These are phyloP conservation scores for Drosophila sp. DNA, from an alignment of 1,140 invertebrate genomes.

Conservation along the genomic window DNA sequence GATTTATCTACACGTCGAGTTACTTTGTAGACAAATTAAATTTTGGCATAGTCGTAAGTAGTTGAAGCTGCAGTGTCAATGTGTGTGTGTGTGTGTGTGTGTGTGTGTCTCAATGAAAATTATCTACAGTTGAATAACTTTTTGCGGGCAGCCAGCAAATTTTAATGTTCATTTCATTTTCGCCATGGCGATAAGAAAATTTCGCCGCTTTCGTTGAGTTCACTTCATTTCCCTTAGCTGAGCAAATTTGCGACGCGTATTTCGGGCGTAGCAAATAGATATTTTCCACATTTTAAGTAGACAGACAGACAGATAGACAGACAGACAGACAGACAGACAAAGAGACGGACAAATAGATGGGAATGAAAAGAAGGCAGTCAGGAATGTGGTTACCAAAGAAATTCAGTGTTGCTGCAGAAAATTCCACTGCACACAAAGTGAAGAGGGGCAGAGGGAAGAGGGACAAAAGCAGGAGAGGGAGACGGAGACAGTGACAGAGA, in stretches of 20 bases:
- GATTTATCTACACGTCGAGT: constrained; percentile 74
- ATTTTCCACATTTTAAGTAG: constrained; percentile 83
- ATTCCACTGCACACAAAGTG: constrained; percentile 66
- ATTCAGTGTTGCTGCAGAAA: constrained; percentile 64
- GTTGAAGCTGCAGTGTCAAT: constrained; percentile 54
- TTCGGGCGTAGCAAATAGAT: constrained; percentile 78
- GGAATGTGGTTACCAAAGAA: constrained; percentile 77
- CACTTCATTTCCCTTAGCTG: constrained; percentile 34
- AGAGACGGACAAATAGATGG: constrained; percentile 16
- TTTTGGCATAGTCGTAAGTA: constrained; percentile 51
- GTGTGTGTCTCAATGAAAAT: constrained; percentile 59
- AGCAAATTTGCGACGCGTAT: constrained; percentile 55
- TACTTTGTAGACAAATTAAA: constrained; percentile 82
- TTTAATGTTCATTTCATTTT: constrained; percentile 74
- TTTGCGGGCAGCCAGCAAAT: constrained; percentile 62
- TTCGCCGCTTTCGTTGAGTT: constrained; percentile 30
- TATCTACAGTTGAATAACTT: constrained; percentile 81
- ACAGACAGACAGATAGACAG: constrained; percentile 52
- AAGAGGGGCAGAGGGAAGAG: not conserved
- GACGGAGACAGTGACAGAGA: not conserved
- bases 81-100: not conserved
- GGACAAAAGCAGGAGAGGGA: constrained; percentile 6
- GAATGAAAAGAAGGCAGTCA: constrained; percentile 18
- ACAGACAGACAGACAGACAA: constrained; percentile 40
- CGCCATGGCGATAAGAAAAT: constrained; percentile 70